A percentile compares a stretch with the other conserved stretches of the same genome.
Conservation (phyloP, 2,113 vertebrate species). For the Muntiacus muntjak region DNA sequence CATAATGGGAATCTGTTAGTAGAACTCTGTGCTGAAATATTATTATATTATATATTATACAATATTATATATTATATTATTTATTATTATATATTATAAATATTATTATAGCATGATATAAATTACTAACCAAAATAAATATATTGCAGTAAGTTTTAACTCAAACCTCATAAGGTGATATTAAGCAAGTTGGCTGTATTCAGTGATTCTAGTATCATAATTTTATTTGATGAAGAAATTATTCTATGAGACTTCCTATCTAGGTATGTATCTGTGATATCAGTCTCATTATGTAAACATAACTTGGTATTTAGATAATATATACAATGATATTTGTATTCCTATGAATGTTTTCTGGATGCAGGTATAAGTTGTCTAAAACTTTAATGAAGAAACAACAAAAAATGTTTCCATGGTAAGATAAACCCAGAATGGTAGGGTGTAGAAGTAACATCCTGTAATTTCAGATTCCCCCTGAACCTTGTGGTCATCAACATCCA, state of each 20-base stretch:
- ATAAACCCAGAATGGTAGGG: not conserved
- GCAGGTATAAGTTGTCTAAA: not conserved
- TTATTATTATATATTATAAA: too few relatives aligned
- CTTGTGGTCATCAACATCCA: fast-evolving
- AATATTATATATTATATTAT: not conserved
- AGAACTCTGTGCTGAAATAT: not conserved
- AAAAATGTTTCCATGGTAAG: not conserved
- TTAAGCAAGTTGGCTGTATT: not conserved
- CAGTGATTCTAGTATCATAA: not conserved
- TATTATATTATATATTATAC: not conserved
- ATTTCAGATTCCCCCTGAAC: not conserved
- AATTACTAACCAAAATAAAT: not conserved
- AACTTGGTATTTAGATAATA: not conserved
- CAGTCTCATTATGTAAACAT: not conserved
- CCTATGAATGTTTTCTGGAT: not conserved
- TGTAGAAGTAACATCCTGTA: too few relatives aligned
- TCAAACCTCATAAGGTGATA: not conserved
- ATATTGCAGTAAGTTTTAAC: not conserved
- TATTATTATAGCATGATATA: not conserved
- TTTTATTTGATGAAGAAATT: not conserved
- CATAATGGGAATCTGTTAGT: too few relatives aligned
- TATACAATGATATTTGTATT: not conserved
- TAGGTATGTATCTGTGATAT: fast-evolving
- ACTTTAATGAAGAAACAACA: not conserved
- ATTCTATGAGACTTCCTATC: not conserved